These are phyloP conservation scores for Planococcus citri DNA, from an alignment of 1,140 invertebrate genomes.

Conservation along the genomic window DNA sequence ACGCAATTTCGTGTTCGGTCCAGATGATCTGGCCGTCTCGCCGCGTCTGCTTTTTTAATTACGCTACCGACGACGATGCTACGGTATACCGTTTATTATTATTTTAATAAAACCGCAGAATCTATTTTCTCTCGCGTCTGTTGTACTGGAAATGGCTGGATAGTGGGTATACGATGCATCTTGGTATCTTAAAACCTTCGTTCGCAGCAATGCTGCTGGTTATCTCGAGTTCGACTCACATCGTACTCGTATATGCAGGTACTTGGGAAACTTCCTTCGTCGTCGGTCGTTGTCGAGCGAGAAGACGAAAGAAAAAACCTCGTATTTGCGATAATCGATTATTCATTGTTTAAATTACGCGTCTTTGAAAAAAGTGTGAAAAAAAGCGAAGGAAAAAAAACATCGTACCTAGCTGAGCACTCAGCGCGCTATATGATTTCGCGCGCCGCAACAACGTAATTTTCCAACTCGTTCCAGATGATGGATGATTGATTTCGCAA, in stretches of 20 bases:
- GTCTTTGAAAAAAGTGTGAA: not conserved
- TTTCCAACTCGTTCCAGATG: conserved; percentile 6
- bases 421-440: no score
- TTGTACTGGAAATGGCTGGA: not conserved
- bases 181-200: no score
- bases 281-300: not conserved
- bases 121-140: not conserved
- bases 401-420: no score
- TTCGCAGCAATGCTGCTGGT: no score
- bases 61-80: not conserved
- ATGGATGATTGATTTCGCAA: not conserved
- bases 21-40: not conserved
- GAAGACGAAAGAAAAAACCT: not conserved
- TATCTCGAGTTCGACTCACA: no score
- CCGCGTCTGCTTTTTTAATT: not conserved
- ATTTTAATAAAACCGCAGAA: not conserved
- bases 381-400: not conserved
- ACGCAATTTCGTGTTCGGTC: not conserved
- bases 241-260: no score
- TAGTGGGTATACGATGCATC: no score
- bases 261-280: not conserved
- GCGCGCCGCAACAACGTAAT: not conserved
- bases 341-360: not conserved
- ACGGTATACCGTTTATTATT: no score
- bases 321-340: not conserved